phyloP scores from a whole-genome alignment of 1,140 invertebrate genomes.

The Ectropis grisescens region DNA sequence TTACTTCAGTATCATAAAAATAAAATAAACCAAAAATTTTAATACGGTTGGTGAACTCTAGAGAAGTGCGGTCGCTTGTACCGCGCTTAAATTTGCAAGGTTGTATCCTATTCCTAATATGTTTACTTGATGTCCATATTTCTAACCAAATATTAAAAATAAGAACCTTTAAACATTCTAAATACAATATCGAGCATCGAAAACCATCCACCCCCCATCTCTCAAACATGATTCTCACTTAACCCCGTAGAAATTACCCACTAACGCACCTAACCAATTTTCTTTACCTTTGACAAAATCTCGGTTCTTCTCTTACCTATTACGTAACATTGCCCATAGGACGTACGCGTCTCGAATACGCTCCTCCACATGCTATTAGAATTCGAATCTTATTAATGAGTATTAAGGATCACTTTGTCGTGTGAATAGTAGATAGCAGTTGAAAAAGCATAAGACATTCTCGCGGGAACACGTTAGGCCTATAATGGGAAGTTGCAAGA shows the following conservation, averaged over 20 bases:
- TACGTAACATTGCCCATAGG: conserved; percentile 66
- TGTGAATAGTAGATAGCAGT: conserved; percentile 23
- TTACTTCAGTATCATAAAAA: too few relatives aligned
- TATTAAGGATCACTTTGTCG: conserved; percentile 37
- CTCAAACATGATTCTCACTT: conserved; percentile 21
- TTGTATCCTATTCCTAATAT: too few relatives aligned
- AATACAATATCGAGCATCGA: too few relatives aligned
- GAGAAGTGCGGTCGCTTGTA: too few relatives aligned
- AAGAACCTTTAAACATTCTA: too few relatives aligned
- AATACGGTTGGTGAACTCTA: too few relatives aligned
- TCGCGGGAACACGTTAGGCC: conserved; percentile 31
- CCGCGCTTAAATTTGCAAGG: too few relatives aligned
- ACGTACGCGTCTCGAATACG: conserved; percentile 50
- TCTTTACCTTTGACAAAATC: conserved; percentile 67
- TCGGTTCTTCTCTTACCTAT: conserved; percentile 47
- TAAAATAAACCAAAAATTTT: too few relatives aligned
- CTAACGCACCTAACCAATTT: conserved; percentile 57
- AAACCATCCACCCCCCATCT: too few relatives aligned
- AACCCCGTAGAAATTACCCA: conserved; percentile 45
- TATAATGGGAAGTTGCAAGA: conserved; percentile 34
- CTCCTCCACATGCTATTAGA: neutral
- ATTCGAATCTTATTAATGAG: conserved; percentile 38
- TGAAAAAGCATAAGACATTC: conserved; percentile 32
- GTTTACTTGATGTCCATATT: too few relatives aligned
- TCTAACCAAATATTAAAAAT: too few relatives aligned